Conservation (phyloP, 2,113 vertebrate species). For the Manacus vitellinus region DNA sequence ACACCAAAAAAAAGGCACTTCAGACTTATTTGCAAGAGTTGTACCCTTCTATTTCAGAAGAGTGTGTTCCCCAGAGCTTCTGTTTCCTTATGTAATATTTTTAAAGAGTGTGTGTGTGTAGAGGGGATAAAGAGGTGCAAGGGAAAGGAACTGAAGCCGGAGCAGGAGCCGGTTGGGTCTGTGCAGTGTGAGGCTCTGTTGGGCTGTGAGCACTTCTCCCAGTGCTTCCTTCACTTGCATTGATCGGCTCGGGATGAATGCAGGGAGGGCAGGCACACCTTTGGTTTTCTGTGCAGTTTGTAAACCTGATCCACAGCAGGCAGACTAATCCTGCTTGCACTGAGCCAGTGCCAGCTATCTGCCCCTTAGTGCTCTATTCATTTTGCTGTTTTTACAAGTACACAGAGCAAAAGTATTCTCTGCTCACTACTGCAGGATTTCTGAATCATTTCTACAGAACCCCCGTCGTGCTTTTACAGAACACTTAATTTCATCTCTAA, state of each 20-base stretch:
- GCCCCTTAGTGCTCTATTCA: not conserved
- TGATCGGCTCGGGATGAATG: not conserved
- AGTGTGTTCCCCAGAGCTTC: not conserved
- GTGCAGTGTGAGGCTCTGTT: not conserved
- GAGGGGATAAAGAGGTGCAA: not conserved
- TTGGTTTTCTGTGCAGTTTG: not conserved
- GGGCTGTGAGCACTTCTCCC: not conserved
- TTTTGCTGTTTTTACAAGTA: not conserved
- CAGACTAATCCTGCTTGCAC: not conserved
- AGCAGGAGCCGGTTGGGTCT: not conserved
- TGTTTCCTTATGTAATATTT: not conserved
- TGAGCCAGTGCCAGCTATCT: not conserved
- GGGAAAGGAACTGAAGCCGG: not conserved
- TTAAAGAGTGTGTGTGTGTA: fast-evolving
- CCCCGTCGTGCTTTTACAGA: not conserved
- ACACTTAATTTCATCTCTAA: not conserved
- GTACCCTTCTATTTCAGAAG: not conserved
- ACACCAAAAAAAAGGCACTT: not conserved
- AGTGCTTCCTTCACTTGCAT: not conserved
- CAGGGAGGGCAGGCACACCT: not conserved
- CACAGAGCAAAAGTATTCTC: not conserved
- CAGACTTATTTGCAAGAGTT: not conserved
- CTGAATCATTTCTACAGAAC: not conserved
- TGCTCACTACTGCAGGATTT: not conserved
- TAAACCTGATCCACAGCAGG: not conserved